Conservation (phyloP, 2,797 vertebrate genomes). For the Silurus lanzhouensis region DNA sequence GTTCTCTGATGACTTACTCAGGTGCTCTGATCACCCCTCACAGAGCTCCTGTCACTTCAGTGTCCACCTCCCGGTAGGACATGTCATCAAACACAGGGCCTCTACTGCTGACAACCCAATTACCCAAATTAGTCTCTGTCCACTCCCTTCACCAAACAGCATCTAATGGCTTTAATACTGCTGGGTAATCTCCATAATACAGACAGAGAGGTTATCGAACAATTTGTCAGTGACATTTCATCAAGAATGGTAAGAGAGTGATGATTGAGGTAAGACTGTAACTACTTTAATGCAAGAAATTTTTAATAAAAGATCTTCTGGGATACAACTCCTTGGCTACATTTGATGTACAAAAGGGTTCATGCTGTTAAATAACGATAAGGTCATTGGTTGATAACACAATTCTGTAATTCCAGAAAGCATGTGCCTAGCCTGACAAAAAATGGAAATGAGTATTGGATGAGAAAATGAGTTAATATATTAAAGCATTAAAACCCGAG, state of each 20-base stretch:
- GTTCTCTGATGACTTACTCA: conserved; percentile 49
- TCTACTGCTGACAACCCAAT: conserved; percentile 69
- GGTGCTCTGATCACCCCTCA: conserved; percentile 68
- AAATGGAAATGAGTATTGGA: conserved; percentile 11
- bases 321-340: background rate
- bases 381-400: conserved; percentile 32
- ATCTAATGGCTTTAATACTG: conserved; percentile 46
- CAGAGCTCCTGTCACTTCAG: conserved; percentile 59
- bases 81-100: conserved; percentile 70
- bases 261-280: conserved; percentile 13
- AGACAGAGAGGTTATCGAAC: conserved; percentile 35
- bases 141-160: conserved; percentile 48
- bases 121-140: conserved; percentile 74
- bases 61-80: conserved; percentile 64
- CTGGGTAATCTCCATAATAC: conserved; percentile 45
- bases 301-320: background rate
- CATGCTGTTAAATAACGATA: conserved; percentile 17
- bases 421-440: conserved; percentile 8
- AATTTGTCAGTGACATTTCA: conserved; percentile 44
- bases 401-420: conserved; percentile 17
- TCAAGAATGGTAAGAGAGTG: conserved; percentile 29
- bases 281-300: background rate
- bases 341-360: conserved; percentile 4
- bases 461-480: conserved; percentile 27
- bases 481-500: conserved; percentile 27